Evolutionary conservation across 2,797 vertebrate genomes (phyloP).

Genomic region (Coluber constrictor): DNA sequence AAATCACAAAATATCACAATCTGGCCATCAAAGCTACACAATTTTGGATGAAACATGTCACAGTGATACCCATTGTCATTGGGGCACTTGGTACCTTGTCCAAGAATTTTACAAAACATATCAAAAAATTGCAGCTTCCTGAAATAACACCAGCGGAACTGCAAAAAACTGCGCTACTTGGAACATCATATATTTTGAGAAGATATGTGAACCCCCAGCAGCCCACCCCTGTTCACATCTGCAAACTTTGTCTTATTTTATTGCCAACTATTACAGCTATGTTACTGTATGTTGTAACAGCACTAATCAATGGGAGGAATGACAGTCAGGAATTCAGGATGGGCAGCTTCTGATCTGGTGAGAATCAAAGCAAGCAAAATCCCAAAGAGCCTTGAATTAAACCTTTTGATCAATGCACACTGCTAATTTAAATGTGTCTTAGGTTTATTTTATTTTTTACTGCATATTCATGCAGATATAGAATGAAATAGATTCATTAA

Average conservation of each 20-base stretch:
- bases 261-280: neutral
- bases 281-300: neutral
- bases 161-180: too few relatives aligned
- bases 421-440: neutral
- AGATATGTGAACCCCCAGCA: too few relatives aligned
- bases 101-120: too few relatives aligned
- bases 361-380: neutral
- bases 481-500: neutral
- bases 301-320: neutral
- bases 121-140: too few relatives aligned
- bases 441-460: neutral
- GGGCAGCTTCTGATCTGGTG: neutral
- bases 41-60: too few relatives aligned
- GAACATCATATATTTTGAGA: too few relatives aligned
- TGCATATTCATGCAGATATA: neutral
- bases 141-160: too few relatives aligned
- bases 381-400: neutral
- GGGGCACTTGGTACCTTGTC: too few relatives aligned
- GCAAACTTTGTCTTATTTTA: neutral
- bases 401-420: neutral
- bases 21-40: too few relatives aligned
- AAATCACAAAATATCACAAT: too few relatives aligned
- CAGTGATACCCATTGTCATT: too few relatives aligned
- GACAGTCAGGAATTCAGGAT: neutral
- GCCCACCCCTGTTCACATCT: neutral